phyloP scores from a whole-genome alignment of 2,113 vertebrate genomes.

The Callithrix jacchus region DNA sequence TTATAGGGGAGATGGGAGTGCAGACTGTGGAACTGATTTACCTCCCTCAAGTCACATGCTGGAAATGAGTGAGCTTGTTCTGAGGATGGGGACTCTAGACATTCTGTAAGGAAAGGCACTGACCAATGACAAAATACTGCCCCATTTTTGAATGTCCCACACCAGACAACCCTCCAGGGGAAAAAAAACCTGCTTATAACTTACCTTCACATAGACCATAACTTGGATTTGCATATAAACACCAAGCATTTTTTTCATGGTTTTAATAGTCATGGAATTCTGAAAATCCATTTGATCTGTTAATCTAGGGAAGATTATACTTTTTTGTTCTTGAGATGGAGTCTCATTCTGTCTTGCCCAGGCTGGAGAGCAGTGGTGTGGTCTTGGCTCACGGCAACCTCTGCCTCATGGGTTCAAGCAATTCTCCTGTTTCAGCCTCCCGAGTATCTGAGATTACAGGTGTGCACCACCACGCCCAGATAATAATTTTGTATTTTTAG shows the following conservation, averaged over 20 bases:
- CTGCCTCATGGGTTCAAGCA: too few species aligned
- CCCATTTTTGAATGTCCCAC: background rate
- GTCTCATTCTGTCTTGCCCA: too few species aligned
- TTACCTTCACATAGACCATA: background rate
- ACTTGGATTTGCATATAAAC: slow-evolving; percentile 18
- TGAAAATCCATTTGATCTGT: background rate
- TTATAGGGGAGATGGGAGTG: background rate
- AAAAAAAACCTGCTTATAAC: background rate
- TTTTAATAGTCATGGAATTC: slow-evolving; percentile 13
- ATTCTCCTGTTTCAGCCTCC: too few species aligned
- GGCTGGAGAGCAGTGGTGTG: too few species aligned
- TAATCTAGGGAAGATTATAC: background rate
- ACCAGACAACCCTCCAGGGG: background rate
- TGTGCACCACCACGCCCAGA: too few species aligned
- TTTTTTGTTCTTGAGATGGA: background rate
- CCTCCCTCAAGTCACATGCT: background rate
- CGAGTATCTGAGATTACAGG: too few species aligned
- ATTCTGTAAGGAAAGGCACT: background rate
- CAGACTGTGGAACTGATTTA: accelerated
- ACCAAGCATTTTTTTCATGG: background rate
- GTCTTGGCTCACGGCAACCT: too few species aligned
- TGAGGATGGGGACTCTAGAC: background rate
- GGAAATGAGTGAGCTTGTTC: background rate
- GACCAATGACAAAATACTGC: background rate
- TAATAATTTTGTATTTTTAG: too few species aligned